Base-by-base conservation (phyloP, 1,140 invertebrate species). In the Lepidurus couesii region DNA sequence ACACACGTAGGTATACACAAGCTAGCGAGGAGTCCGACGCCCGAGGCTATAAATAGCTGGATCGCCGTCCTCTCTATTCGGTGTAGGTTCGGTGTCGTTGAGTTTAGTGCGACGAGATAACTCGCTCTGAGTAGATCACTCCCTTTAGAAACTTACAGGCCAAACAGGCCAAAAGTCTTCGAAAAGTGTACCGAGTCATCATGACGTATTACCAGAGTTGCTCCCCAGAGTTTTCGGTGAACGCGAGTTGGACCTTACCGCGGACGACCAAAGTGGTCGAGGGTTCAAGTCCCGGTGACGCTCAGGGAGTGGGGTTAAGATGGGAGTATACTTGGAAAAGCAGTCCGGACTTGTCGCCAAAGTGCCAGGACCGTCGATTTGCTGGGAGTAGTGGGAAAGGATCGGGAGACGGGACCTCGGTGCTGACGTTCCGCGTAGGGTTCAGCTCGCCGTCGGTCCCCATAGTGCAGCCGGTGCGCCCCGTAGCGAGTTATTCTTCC, bases 271-370 rank as follows among this genome's bases (percentile, higher is more conserved):
- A 77, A 10, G 16, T 47, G 42, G 76, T 26, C 5, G 44, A 47
- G 8, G 42, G 42, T 34, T 16, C 74, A 34, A 9, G n/a, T 73
- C 16, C 16, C n/a, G 26, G 44, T 65, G 42, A 24, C 16, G 44
- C 16, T n/a, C 42, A 47, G 21, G 42, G 44, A 7, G 42, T 34
- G 13, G 76, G 44, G 0, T 53, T 77, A 16, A 21, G 76, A n/a
- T 77, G 45, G 24, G 76, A 77, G n/a, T 77, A 47, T 16, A 34
- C 76, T 21, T 77, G 76, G 76, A 77, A 65, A 34, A 77, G 76
- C 21, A n/a, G 42, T 21, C 76, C 44, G 44, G 76, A 77, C 9
- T 77, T 53, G 44, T 77, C 76, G 76, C 76, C 76, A 26, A 77
- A 45, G 44, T 65, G 8, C 13, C 76, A 43, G 7, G 65, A 53